phyloP scores from a whole-genome alignment of 2,113 vertebrate genomes.

The Perca fluviatilis region DNA sequence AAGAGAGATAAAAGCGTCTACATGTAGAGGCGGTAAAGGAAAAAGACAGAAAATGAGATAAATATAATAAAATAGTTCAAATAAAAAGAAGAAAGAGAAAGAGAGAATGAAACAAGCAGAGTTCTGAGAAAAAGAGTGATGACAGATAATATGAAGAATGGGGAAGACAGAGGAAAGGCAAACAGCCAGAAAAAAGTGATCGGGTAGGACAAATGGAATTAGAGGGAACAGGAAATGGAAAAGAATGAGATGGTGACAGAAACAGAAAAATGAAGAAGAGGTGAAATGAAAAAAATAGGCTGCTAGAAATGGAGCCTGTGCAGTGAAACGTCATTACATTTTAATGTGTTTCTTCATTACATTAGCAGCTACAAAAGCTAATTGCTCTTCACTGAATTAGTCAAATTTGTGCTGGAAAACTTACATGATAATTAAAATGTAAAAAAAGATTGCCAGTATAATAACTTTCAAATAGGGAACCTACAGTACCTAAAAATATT shows the following conservation, averaged over 20 bases:
- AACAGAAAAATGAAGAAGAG: conserved; percentile 17
- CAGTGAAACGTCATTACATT: conserved; percentile 22
- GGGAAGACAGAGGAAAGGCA: neutral
- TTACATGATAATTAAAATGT: neutral
- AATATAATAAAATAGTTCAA: neutral
- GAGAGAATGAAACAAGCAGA: neutral
- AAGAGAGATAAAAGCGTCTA: neutral
- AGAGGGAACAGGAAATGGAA: conserved; percentile 50
- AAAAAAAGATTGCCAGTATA: neutral
- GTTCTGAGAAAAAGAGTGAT: neutral
- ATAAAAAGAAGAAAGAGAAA: neutral
- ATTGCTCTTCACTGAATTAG: conserved; percentile 24
- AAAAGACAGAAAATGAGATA: neutral
- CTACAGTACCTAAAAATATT: too few species aligned
- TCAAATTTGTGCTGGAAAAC: neutral
- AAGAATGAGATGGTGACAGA: conserved; percentile 2
- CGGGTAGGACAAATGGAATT: conserved; percentile 2
- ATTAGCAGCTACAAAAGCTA: conserved; percentile 29
- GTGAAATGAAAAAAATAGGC: conserved; percentile 9
- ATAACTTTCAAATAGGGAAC: neutral
- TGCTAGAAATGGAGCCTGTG: conserved; percentile 10
- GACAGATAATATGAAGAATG: neutral
- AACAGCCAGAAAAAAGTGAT: neutral
- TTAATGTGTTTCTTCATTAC: conserved; percentile 37
- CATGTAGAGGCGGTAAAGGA: neutral